phyloP scores from a whole-genome alignment of 35 echinoderm and acorn worm species.

The Lytechinus variegatus region DNA sequence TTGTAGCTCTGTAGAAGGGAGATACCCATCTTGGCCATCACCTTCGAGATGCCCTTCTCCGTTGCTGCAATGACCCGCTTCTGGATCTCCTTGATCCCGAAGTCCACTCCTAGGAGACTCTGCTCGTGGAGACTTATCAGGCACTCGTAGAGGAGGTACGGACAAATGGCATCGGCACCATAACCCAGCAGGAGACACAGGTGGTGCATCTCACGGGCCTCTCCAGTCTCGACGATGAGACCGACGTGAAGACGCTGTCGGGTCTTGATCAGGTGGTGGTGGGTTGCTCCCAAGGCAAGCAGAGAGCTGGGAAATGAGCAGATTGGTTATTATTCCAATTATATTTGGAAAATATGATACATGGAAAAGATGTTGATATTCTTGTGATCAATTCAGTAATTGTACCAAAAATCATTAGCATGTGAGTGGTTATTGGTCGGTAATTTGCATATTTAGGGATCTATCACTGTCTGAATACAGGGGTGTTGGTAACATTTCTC shows the following conservation, averaged over 20 bases:
- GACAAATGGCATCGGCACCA: conserved; percentile 94
- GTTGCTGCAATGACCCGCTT: conserved; percentile 49
- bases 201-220: conserved; percentile 96
- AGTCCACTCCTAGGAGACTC: conserved; percentile 73
- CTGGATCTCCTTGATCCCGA: conserved; percentile 72
- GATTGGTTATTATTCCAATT: too few species aligned
- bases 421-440: too few species aligned
- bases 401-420: too few species aligned
- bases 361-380: too few species aligned
- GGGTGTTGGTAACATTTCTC: too few species aligned
- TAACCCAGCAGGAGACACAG: conserved; percentile 91
- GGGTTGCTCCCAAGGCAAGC: conserved; percentile 85
- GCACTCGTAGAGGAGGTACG: conserved; percentile 93
- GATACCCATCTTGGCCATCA: conserved; percentile 98
- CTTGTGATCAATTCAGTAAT: too few species aligned
- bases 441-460: too few species aligned
- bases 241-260: conserved; percentile 91
- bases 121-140: conserved; percentile 82
- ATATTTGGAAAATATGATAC: too few species aligned
- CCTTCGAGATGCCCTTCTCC: too few species aligned
- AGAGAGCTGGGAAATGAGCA: conserved; percentile 65
- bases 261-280: conserved; percentile 96
- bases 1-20: conserved; percentile 98
- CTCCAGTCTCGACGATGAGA: conserved; percentile 88
- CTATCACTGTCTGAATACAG: too few species aligned